These are phyloP conservation scores for Tupaia tana DNA, from an alignment of 2,113 vertebrate genomes.

Conservation along the genomic window DNA sequence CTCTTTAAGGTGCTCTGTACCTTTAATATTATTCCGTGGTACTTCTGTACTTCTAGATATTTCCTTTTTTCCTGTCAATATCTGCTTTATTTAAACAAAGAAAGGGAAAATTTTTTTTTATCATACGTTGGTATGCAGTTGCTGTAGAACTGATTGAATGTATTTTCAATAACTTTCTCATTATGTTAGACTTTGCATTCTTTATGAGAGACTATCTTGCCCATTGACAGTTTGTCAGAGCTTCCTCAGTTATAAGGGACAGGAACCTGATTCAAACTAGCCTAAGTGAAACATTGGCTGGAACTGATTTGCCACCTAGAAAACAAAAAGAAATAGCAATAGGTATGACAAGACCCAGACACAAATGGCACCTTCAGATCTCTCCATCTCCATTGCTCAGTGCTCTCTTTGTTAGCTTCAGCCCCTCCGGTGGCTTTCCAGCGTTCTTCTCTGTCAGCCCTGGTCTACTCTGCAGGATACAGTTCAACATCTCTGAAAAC, in stretches of 20 bases:
- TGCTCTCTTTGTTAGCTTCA: neutral
- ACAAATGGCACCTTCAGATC: neutral
- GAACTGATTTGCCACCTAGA: slow-evolving; percentile 12
- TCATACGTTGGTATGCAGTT: slow-evolving; percentile 12
- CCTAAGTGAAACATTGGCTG: neutral
- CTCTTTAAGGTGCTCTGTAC: neutral
- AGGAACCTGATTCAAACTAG: neutral
- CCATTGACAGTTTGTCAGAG: slow-evolving; percentile 54
- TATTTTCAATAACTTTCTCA: slow-evolving; percentile 66
- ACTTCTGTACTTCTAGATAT: neutral
- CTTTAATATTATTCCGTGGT: neutral
- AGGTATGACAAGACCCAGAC: neutral
- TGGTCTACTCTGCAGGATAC: neutral
- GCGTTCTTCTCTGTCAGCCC: neutral
- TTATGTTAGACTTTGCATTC: slow-evolving; percentile 24
- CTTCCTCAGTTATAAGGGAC: slow-evolving; percentile 34
- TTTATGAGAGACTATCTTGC: slow-evolving; percentile 54
- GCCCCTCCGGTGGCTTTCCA: neutral
- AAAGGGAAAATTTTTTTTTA: slow-evolving; percentile 28
- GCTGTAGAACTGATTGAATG: slow-evolving; percentile 56
- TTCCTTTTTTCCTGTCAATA: slow-evolving; percentile 37
- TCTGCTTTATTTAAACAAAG: slow-evolving; percentile 56
- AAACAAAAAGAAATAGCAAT: slow-evolving; percentile 11
- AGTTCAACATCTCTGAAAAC: neutral
- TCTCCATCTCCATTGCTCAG: neutral